Conservation (phyloP, 1,140 invertebrate genomes). For the Leptopilina boulardi region DNA sequence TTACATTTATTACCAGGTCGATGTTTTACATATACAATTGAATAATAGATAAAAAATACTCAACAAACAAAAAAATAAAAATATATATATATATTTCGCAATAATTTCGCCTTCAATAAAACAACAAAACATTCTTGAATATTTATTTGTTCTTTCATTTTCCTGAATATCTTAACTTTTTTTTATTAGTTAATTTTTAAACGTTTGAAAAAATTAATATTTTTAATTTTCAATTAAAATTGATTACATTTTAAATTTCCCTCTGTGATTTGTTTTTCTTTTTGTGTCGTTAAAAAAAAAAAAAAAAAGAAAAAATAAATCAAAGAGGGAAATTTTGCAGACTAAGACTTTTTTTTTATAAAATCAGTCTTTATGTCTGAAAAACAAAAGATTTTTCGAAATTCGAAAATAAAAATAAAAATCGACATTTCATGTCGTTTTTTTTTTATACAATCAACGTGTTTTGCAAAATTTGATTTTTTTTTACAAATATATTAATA, state of each 20-base stretch:
- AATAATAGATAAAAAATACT: slow-evolving; percentile 12
- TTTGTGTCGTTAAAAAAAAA: not conserved
- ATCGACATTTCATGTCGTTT: slow-evolving; percentile 1
- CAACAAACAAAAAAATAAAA: not conserved
- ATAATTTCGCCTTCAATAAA: slow-evolving; percentile 23
- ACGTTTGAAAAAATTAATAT: too few relatives aligned
- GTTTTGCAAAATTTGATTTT: not conserved
- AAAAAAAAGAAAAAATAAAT: slow-evolving; percentile 6
- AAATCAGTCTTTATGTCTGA: not conserved
- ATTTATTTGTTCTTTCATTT: not conserved
- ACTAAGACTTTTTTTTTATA: not conserved
- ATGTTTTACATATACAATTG: not conserved
- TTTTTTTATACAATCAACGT: not conserved
- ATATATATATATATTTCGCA: not conserved
- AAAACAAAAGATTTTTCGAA: not conserved
- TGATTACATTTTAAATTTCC: not conserved
- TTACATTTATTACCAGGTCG: not conserved
- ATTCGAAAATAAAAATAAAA: not conserved
- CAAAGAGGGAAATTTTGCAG: not conserved
- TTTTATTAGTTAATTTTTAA: not conserved
- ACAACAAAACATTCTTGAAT: not conserved
- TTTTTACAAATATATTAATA: not conserved
- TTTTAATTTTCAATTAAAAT: not conserved
- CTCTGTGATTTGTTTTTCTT: not conserved
- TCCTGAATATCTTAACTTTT: not conserved